Conservation (phyloP, 2,113 vertebrate genomes). For the Synchiropus splendidus region DNA sequence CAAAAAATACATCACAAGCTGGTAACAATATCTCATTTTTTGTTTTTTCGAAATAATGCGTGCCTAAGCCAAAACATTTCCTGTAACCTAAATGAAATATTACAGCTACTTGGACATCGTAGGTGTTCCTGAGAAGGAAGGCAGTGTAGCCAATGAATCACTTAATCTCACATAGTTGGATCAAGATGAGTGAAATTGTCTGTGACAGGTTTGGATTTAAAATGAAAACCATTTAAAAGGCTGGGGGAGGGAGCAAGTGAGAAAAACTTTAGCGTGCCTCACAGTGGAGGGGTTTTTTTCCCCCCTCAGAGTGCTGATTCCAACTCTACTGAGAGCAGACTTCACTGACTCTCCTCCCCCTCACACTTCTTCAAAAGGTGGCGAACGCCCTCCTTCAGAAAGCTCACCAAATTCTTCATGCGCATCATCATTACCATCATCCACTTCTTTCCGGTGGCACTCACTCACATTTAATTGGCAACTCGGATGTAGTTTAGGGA, state of each 20-base stretch:
- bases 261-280: conserved; percentile 34
- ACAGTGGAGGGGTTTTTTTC: conserved; percentile 23
- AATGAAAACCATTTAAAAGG: conserved; percentile 49
- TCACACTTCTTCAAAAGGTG: conserved; percentile 23
- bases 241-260: conserved; percentile 22
- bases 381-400: conserved; percentile 6
- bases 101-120: no score
- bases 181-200: conserved; percentile 37
- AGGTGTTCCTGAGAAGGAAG: conserved; percentile 27
- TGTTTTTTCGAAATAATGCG: no score
- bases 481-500: conserved; percentile 34
- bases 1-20: no score
- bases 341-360: conserved; percentile 18
- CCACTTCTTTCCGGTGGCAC: conserved; percentile 29
- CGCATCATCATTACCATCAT: conserved; percentile 27
- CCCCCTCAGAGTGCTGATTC: conserved; percentile 14
- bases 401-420: conserved; percentile 14
- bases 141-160: conserved; percentile 15
- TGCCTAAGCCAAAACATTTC: no score
- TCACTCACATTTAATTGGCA: conserved; percentile 51
- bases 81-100: no score
- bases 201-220: conserved; percentile 42
- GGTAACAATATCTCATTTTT: no score
- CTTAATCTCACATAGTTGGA: conserved; percentile 27
- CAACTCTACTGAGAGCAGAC: conserved; percentile 6